These are phyloP conservation scores for Eclectus roratus DNA, from an alignment of 2,113 vertebrate species.

Conservation along the genomic window DNA sequence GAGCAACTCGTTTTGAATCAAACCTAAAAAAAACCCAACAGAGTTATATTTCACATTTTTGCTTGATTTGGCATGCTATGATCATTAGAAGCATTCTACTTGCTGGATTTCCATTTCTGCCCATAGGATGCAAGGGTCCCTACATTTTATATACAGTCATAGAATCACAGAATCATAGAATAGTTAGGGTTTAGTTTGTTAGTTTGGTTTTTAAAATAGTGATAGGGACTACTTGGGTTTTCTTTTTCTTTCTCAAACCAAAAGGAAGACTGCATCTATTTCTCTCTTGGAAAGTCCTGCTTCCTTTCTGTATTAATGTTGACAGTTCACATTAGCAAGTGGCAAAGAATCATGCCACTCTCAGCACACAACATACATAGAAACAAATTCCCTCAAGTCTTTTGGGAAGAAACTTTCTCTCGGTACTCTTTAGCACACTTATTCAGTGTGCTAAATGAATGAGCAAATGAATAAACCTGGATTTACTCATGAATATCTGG, in stretches of 20 bases:
- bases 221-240: background rate
- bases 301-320: background rate
- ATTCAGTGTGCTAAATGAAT: too few relatives aligned
- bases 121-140: background rate
- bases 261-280: background rate
- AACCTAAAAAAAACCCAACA: slow-evolving; percentile 74
- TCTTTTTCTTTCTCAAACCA: background rate
- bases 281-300: background rate
- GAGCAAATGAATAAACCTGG: background rate
- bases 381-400: background rate
- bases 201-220: background rate
- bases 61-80: background rate
- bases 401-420: background rate
- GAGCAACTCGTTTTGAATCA: slow-evolving; percentile 88
- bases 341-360: background rate
- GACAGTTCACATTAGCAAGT: background rate
- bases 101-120: background rate
- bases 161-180: too few relatives aligned
- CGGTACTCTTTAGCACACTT: background rate
- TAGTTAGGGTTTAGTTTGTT: background rate
- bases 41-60: background rate
- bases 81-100: background rate
- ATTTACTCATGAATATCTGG: background rate
- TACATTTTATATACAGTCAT: background rate
- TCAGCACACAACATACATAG: background rate